phyloP scores from a whole-genome alignment of 2,888 invertebrate genomes.

The Seladonia tumulorum region DNA sequence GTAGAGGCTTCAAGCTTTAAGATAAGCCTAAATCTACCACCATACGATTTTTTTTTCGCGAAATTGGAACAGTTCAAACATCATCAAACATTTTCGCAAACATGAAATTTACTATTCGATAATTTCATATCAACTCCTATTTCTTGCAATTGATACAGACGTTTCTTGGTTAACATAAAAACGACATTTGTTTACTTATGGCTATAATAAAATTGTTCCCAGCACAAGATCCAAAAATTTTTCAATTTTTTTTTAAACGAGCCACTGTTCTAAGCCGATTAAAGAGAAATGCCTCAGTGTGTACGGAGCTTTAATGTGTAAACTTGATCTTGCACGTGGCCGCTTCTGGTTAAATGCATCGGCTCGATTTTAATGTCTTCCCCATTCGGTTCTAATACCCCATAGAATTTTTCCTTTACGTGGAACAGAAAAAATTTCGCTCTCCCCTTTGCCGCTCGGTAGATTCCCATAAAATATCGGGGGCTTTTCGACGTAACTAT shows the following conservation, averaged over 20 bases:
- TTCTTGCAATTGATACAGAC: too few relatives aligned
- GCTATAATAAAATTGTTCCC: too few relatives aligned
- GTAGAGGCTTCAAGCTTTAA: neutral
- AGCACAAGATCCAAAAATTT: too few relatives aligned
- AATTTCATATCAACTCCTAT: too few relatives aligned
- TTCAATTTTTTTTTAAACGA: too few relatives aligned
- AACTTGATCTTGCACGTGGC: conserved; percentile 32
- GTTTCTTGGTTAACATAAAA: too few relatives aligned
- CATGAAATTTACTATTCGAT: neutral
- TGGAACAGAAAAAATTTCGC: neutral
- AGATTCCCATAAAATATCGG: neutral
- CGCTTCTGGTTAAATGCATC: conserved; percentile 14
- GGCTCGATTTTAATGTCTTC: conserved; percentile 6
- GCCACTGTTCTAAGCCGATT: neutral
- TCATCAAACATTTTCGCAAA: neutral
- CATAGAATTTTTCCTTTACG: conserved; percentile 6
- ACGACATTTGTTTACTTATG: too few relatives aligned
- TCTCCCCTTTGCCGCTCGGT: neutral
- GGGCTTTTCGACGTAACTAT: neutral
- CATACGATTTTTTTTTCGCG: neutral
- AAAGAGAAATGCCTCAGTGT: neutral
- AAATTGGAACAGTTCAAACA: neutral
- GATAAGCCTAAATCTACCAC: neutral
- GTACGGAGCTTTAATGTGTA: neutral
- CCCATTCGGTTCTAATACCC: conserved; percentile 12